A percentile compares a stretch with the other conserved stretches of the same genome.
Evolutionary conservation across 1,140 invertebrate species (phyloP).

Genomic region (Diachasmimorpha longicaudata): DNA sequence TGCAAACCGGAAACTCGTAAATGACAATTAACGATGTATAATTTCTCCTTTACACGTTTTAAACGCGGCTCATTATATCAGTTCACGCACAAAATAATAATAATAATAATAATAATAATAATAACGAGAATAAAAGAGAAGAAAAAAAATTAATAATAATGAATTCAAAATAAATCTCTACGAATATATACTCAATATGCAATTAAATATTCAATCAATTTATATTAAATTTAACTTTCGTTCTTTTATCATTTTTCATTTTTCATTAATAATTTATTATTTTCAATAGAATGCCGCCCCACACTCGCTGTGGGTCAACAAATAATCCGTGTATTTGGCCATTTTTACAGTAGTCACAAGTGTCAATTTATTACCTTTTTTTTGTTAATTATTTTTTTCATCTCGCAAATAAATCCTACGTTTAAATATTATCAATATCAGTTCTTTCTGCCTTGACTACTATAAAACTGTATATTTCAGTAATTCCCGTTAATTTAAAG

Average conservation of each 20-base stretch:
- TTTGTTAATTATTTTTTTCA: conserved; percentile 3
- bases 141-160: conserved; percentile 43
- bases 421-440: conserved; percentile 57
- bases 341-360: conserved; percentile 64
- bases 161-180: conserved; percentile 60
- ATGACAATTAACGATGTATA: conserved; percentile 12
- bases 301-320: conserved; percentile 47
- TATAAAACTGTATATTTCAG: conserved; percentile 53
- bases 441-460: conserved; percentile 51
- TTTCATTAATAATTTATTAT: conserved; percentile 66
- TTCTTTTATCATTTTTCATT: background rate
- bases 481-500: conserved; percentile 58
- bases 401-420: conserved; percentile 46
- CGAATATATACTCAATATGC: conserved; percentile 57
- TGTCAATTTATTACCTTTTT: conserved; percentile 37
- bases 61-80: conserved; percentile 13
- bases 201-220: conserved; percentile 63
- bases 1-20: conserved; percentile 7
- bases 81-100: conserved; percentile 4
- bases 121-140: conserved; percentile 16
- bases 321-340: conserved; percentile 63
- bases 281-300: conserved; percentile 55
- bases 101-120: background rate
- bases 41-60: conserved; percentile 9
- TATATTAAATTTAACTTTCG: conserved; percentile 51